Conservation (phyloP, 2,888 invertebrate species). For the Eupsilia transversa region DNA sequence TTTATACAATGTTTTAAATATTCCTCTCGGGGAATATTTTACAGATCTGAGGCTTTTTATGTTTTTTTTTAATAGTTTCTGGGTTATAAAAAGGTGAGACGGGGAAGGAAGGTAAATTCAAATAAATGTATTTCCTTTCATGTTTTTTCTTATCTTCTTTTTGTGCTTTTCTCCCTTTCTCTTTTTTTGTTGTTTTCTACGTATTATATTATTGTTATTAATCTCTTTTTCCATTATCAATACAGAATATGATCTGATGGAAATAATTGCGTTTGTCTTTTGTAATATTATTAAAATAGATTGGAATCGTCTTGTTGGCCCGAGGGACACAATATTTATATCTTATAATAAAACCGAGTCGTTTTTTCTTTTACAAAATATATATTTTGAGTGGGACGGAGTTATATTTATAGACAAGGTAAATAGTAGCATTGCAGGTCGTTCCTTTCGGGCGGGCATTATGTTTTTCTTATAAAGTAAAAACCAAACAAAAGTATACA, state of each 20-base stretch:
- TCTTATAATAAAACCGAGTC: conserved; percentile 11
- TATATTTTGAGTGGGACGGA: background rate
- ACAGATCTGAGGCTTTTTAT: conserved; percentile 20
- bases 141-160: too few species aligned
- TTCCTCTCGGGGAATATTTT: conserved; percentile 1
- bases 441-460: too few species aligned
- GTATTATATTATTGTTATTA: background rate
- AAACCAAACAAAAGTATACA: background rate
- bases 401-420: conserved; percentile 4
- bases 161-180: too few species aligned
- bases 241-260: background rate
- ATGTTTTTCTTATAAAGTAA: too few species aligned
- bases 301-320: conserved; percentile 16
- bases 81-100: conserved; percentile 6
- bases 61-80: conserved; percentile 3
- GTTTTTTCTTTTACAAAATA: conserved; percentile 7
- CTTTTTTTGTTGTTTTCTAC: too few species aligned
- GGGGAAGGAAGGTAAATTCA: background rate
- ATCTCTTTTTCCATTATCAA: background rate
- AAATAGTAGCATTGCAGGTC: background rate
- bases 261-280: conserved; percentile 17
- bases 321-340: conserved; percentile 25
- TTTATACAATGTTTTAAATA: conserved; percentile 33
- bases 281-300: conserved; percentile 27
- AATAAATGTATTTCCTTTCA: too few species aligned